phyloP scores from a whole-genome alignment of 2,888 invertebrate species.

The Urechis unicinctus region DNA sequence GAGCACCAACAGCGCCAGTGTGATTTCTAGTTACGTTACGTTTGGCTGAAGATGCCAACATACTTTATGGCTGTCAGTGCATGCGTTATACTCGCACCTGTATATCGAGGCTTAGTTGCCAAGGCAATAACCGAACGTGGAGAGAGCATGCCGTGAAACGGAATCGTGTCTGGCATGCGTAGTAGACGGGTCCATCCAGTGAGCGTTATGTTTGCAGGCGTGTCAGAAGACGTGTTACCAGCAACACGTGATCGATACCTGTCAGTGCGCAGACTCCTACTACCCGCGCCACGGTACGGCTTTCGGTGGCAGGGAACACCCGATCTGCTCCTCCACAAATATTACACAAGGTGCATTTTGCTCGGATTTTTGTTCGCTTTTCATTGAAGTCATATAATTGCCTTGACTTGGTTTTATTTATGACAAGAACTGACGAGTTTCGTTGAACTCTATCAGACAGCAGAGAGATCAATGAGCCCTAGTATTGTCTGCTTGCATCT shows the following conservation, averaged over 20 bases:
- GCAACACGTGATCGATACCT: slow-evolving; percentile 4
- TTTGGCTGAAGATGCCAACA: background rate
- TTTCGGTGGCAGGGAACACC: slow-evolving; percentile 1
- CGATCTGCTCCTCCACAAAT: background rate
- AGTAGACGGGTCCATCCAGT: background rate
- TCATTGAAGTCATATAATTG: too few species aligned
- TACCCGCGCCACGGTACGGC: slow-evolving; percentile 9
- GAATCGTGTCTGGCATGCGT: too few species aligned
- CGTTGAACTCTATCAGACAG: too few species aligned
- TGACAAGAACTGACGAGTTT: too few species aligned
- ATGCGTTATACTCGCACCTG: too few species aligned
- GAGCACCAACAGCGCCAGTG: background rate
- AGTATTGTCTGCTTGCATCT: too few species aligned
- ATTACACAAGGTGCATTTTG: slow-evolving; percentile 1
- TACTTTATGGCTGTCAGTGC: too few species aligned
- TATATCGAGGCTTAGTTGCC: too few species aligned
- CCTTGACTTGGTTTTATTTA: too few species aligned
- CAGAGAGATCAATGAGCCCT: too few species aligned
- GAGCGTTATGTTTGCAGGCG: slow-evolving; percentile 1
- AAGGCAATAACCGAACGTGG: too few species aligned
- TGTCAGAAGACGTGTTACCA: slow-evolving; percentile 14
- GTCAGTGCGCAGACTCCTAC: slow-evolving; percentile 7
- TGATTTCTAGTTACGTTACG: background rate
- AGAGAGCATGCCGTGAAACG: too few species aligned
- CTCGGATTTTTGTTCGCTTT: background rate